Base-by-base conservation (phyloP, 2,888 invertebrate genomes). In the Oscheius sp. region DNA sequence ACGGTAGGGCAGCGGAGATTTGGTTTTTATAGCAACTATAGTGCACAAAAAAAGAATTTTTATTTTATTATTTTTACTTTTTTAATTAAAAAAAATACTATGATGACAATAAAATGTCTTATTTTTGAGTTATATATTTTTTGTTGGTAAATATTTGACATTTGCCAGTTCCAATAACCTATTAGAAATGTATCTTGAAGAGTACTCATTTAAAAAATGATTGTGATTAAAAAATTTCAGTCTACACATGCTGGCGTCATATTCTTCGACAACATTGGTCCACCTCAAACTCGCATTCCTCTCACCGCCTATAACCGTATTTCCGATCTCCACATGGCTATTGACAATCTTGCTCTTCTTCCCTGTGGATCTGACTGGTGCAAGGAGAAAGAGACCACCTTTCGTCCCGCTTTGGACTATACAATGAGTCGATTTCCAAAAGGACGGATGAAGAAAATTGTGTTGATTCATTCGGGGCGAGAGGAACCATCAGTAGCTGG, bases 391-490 rank as follows among this genome's bases (percentile, higher is more conserved):
- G 44, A 65, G 22, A 54, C 28, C 30, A n/a, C 47, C 9, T 59
- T 59, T 44, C 59, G 59, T 9, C 41, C 59, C 8, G 59, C 59
- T 6, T 24, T 59, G 1, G 59, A 59, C 28, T 59, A 59, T n/a
- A 28, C 59, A 6, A 59, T 59, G 59, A 59, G 59, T 44, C 24
- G 59, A n/a, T 59, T 59, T 24, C 44, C 59, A 9, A 59, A 59
- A n/a, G 59, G 59, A 8, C 22, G 67, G 17, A 67, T 67, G 67
- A 67, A 67, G 22, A 67, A 67, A 62, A 51, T 67, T n/a, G 62
- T 67, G 28, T 22, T 61, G 44, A 67, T 67, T 54, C 62, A 38
- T 36, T 51, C 47, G n/a, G 67, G 61, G 22, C 26, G 62, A 26
- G 57, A 49, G 45, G 62, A 36, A 17, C n/a, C 49, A 5, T 8